These are phyloP conservation scores for Euzophera pinguis DNA, from an alignment of 2,888 invertebrate species.

Conservation along the genomic window DNA sequence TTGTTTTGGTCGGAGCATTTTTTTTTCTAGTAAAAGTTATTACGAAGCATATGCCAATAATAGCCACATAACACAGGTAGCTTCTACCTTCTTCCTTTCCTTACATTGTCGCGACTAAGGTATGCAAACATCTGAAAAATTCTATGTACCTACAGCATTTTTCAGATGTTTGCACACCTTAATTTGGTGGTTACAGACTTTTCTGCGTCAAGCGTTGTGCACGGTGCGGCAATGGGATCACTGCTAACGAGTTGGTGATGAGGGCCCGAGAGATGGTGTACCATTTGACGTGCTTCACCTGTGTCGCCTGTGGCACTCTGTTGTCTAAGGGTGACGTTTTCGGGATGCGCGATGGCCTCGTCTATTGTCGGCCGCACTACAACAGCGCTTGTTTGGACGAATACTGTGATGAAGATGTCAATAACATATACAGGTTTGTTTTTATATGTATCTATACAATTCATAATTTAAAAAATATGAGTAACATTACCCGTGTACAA, in stretches of 20 bases:
- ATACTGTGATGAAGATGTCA: slow-evolving; percentile 81
- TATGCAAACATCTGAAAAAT: background rate
- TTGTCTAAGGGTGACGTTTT: slow-evolving; percentile 95
- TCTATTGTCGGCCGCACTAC: slow-evolving; percentile 84
- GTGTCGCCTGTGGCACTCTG: slow-evolving; percentile 89
- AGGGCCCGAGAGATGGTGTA: slow-evolving; percentile 91
- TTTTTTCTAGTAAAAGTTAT: too few species aligned
- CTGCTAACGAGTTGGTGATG: slow-evolving; percentile 94
- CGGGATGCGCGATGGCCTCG: slow-evolving; percentile 90
- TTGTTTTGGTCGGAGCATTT: too few species aligned
- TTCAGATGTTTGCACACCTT: too few species aligned
- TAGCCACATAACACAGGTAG: too few species aligned
- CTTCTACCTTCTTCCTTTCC: too few species aligned
- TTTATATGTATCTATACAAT: background rate
- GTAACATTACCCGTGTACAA: too few species aligned
- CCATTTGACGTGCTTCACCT: slow-evolving; percentile 94
- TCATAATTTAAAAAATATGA: too few species aligned
- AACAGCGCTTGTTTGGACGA: slow-evolving; percentile 81
- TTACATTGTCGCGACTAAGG: too few species aligned
- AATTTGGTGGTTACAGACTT: slow-evolving; percentile 81
- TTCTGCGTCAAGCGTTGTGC: slow-evolving; percentile 93
- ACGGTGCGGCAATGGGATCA: slow-evolving; percentile 91
- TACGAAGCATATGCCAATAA: too few species aligned
- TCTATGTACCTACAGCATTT: background rate
- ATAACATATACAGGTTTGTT: slow-evolving; percentile 60